These are phyloP conservation scores for Salvelinus sp. DNA, from an alignment of 2,113 vertebrate genomes.

Conservation along the genomic window DNA sequence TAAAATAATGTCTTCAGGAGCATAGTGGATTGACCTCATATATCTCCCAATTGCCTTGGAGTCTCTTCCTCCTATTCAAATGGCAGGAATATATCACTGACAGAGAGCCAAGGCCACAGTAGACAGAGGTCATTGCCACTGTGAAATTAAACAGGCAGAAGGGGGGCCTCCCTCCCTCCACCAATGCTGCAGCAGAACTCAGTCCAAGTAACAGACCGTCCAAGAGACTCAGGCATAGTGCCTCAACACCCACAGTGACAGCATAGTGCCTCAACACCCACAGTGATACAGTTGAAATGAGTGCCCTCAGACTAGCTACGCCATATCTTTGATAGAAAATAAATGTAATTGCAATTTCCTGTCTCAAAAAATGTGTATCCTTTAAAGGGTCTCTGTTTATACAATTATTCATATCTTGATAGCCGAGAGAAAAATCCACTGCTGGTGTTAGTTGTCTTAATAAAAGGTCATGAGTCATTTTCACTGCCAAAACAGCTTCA, in stretches of 20 bases:
- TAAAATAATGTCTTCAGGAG: too few relatives aligned
- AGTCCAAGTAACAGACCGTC: too few relatives aligned
- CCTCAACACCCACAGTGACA: too few relatives aligned
- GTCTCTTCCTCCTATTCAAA: constrained; percentile 60
- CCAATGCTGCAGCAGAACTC: too few relatives aligned
- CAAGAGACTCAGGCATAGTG: too few relatives aligned
- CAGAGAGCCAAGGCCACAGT: constrained; percentile 63
- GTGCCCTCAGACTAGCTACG: not conserved
- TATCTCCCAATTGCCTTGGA: constrained; percentile 53
- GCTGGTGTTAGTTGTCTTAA: constrained; percentile 29
- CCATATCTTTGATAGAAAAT: not conserved
- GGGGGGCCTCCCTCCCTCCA: too few relatives aligned
- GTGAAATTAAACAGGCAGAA: too few relatives aligned
- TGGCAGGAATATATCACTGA: constrained; percentile 67
- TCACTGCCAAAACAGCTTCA: constrained; percentile 33
- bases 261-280: not conserved
- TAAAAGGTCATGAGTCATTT: too few relatives aligned
- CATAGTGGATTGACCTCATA: constrained; percentile 36
- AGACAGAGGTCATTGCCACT: constrained; percentile 65
- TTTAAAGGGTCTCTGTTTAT: not conserved
- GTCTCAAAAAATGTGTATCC: not conserved
- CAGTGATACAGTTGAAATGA: not conserved
- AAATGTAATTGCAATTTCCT: not conserved
- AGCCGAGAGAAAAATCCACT: constrained; percentile 6
- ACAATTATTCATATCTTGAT: not conserved